Conservation (phyloP, 64 coral and sea anemone species). For the Orbicella faveolata region DNA sequence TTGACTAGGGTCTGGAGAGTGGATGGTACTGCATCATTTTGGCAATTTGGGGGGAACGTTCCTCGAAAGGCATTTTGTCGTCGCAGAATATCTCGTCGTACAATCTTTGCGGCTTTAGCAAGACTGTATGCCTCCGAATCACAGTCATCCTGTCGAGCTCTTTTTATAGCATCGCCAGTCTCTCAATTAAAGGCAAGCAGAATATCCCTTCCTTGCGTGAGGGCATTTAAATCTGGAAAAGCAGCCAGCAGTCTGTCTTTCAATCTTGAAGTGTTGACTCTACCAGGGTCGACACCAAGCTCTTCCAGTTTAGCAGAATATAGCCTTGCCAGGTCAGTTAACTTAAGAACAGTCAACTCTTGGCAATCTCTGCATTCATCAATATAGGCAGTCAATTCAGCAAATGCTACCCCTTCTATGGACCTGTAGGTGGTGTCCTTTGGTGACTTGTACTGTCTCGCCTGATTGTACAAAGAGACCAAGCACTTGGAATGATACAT, state of each 20-base stretch:
- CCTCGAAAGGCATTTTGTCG: conserved; percentile 24
- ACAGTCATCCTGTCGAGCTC: conserved; percentile 14
- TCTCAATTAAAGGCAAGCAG: conserved; percentile 27
- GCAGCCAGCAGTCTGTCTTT: conserved; percentile 38
- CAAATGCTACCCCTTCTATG: conserved; percentile 39
- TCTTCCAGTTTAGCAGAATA: neutral
- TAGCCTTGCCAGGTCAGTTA: conserved; percentile 30
- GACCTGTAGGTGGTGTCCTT: neutral
- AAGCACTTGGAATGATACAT: conserved; percentile 49
- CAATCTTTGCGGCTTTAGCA: conserved; percentile 39
- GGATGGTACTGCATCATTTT: conserved; percentile 6
- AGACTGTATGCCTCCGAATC: conserved; percentile 24
- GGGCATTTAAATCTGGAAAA: conserved; percentile 58
- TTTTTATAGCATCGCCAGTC: conserved; percentile 38
- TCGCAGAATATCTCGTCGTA: conserved; percentile 26
- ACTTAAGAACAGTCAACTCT: neutral
- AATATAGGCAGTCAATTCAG: conserved; percentile 36
- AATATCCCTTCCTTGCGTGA: conserved; percentile 31
- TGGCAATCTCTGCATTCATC: conserved; percentile 24
- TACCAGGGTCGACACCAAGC: conserved; percentile 17
- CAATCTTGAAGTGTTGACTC: conserved; percentile 35
- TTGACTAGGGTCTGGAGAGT: neutral
- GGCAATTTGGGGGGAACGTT: neutral
- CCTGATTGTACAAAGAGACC: conserved; percentile 37
- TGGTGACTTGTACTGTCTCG: conserved; percentile 3